Percentiles rank a stretch among this genome's conserved stretches.
phyloP scores from a whole-genome alignment of 2,888 invertebrate species.

The Drosophila pegasa region DNA sequence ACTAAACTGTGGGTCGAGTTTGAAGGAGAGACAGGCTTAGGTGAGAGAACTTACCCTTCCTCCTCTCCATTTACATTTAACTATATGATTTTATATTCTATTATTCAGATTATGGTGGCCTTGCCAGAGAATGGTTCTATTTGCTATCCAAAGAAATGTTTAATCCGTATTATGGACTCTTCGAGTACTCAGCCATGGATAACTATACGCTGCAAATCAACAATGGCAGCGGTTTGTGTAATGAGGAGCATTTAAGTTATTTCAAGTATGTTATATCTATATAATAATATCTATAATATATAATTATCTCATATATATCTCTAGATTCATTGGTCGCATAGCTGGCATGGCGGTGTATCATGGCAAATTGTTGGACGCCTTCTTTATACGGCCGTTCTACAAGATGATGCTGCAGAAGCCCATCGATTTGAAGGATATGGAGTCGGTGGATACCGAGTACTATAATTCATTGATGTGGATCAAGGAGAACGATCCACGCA shows the following conservation, averaged over 20 bases:
- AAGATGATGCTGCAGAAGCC: constrained; percentile 99
- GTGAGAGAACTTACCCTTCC: constrained; percentile 82
- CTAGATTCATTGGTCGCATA: constrained; percentile 95
- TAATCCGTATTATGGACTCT: constrained; percentile 99
- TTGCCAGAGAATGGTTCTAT: constrained; percentile 99
- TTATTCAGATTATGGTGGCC: constrained; percentile 94
- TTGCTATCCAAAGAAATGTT: constrained; percentile 99
- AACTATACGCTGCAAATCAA: constrained; percentile 99
- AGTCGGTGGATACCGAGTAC: constrained; percentile 99
- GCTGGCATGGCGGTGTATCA: constrained; percentile 99
- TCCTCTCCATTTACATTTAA: not conserved
- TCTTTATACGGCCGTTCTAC: constrained; percentile 99
- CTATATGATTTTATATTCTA: not conserved
- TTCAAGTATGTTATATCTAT: constrained; percentile 88
- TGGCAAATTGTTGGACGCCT: constrained; percentile 98
- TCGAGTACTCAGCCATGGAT: constrained; percentile 99
- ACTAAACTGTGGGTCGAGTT: constrained; percentile 99
- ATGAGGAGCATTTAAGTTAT: constrained; percentile 98
- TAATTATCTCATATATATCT: not conserved
- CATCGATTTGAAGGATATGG: constrained; percentile 98
- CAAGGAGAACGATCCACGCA: constrained; percentile 97
- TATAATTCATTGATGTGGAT: constrained; percentile 95
- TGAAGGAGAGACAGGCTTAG: constrained; percentile 96
- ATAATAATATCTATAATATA: not conserved
- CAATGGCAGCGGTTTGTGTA: constrained; percentile 98